Evolutionary conservation across 1,140 invertebrate genomes (phyloP).

Genomic region (Geopemphigus sp.): DNA sequence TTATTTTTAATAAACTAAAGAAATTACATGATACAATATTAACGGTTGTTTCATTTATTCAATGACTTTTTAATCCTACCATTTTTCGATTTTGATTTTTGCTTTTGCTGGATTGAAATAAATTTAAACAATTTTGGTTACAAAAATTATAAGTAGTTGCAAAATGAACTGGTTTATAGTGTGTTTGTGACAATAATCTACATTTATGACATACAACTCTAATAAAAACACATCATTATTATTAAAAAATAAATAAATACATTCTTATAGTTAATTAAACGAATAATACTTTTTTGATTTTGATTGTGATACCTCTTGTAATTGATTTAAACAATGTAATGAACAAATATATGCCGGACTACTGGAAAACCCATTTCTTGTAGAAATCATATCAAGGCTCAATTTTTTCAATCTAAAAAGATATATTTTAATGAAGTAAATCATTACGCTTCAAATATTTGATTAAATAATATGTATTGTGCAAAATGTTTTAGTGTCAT

Average conservation of each 20-base stretch:
- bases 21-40: not conserved
- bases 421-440: not conserved
- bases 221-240: not conserved
- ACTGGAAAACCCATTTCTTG: constrained; percentile 67
- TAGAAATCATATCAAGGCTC: constrained; percentile 93
- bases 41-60: not conserved
- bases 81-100: constrained; percentile 22
- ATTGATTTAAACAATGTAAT: constrained; percentile 82
- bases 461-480: not conserved
- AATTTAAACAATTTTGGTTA: constrained; percentile 34
- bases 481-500: not conserved
- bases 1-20: not conserved
- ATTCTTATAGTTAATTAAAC: not conserved
- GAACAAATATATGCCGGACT: constrained; percentile 75
- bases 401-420: constrained; percentile 79
- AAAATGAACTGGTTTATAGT: constrained; percentile 2
- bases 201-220: constrained; percentile 24
- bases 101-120: constrained; percentile 6
- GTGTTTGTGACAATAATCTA: not conserved
- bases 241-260: not conserved
- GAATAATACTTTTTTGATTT: constrained; percentile 16
- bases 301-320: constrained; percentile 55
- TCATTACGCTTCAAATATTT: no score
- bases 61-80: not conserved
- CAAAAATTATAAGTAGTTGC: constrained; percentile 4